Percentiles rank a stretch among this genome's conserved stretches.
Evolutionary conservation across 2,113 vertebrate species (phyloP).

Genomic region (Antechinus stuartii): DNA sequence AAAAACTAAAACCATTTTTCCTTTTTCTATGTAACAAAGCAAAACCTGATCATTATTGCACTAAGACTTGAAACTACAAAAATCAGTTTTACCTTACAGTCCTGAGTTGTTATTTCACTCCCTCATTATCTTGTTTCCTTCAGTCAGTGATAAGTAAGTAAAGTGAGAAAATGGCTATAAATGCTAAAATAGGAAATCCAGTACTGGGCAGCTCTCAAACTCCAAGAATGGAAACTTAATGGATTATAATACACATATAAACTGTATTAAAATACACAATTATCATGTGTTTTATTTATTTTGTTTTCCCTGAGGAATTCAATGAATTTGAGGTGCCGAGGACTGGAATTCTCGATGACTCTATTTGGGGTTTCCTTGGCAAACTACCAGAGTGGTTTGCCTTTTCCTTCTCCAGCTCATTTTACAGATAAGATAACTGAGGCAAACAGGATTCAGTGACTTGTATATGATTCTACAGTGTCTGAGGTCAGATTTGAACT

Average conservation of each 20-base stretch:
- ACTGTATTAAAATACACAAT: accelerated
- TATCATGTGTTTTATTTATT: neutral
- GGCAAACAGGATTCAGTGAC: neutral
- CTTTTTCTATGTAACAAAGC: neutral
- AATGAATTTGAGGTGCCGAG: neutral
- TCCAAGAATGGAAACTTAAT: accelerated
- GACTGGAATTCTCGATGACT: neutral
- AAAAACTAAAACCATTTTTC: neutral
- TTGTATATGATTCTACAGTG: neutral
- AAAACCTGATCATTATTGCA: neutral
- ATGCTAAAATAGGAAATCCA: neutral
- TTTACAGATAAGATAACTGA: neutral
- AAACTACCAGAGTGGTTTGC: neutral
- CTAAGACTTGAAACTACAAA: neutral
- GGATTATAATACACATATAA: neutral
- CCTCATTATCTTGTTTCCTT: neutral
- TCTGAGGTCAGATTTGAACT: neutral
- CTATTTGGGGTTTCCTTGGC: neutral
- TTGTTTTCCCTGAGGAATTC: neutral
- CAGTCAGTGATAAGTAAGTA: neutral
- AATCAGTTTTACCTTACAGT: neutral
- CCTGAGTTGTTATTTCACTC: too few species aligned
- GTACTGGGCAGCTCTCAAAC: neutral
- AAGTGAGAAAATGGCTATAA: neutral
- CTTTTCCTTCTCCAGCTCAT: too few species aligned